Conservation (phyloP, 2,113 vertebrate species). For the Saguinus midas region DNA sequence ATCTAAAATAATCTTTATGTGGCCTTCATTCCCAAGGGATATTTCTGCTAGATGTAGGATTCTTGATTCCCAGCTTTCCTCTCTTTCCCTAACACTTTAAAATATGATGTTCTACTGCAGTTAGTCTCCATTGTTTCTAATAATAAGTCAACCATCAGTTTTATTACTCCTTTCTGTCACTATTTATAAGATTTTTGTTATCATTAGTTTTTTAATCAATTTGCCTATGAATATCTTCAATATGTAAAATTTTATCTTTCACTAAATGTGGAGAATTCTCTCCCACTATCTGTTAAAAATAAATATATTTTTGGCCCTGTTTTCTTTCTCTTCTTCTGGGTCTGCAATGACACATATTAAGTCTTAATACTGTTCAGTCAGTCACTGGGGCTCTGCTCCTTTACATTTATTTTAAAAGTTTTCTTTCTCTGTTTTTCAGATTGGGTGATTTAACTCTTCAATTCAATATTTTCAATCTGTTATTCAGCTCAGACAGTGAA, state of each 20-base stretch:
- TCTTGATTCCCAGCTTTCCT: background rate
- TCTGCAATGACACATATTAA: background rate
- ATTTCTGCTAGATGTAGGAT: background rate
- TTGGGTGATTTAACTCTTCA: constrained; percentile 4
- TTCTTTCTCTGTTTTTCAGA: constrained; percentile 41
- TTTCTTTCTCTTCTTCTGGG: background rate
- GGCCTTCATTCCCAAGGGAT: background rate
- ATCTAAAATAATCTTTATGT: background rate
- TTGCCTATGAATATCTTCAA: background rate
- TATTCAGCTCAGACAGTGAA: constrained; percentile 23
- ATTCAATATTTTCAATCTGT: background rate
- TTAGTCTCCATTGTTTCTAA: background rate
- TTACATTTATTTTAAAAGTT: background rate
- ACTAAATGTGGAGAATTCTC: background rate
- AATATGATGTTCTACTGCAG: background rate
- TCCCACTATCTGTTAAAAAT: background rate
- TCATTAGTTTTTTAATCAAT: constrained; percentile 28
- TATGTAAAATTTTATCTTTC: background rate
- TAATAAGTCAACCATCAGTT: background rate
- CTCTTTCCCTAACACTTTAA: background rate
- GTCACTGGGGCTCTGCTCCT: background rate
- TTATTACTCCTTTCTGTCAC: background rate
- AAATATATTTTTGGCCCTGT: background rate
- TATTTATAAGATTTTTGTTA: background rate
- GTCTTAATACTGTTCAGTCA: background rate